Conservation (phyloP, 2,888 invertebrate genomes). For the Alloplasta piceator region DNA sequence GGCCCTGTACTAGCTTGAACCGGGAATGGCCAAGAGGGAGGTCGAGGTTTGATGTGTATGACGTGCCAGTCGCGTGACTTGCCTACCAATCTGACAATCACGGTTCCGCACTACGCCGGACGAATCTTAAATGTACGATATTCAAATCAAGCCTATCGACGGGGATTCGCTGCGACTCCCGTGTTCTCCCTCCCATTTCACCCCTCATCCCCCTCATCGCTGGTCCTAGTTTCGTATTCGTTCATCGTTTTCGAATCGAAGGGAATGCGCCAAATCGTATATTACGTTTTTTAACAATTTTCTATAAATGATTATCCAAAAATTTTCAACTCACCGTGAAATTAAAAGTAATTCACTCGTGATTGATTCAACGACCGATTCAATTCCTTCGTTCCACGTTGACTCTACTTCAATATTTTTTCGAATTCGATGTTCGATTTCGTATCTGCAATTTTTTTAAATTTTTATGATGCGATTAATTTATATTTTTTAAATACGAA, state of each 20-base stretch:
- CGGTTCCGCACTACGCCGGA: constrained; percentile 79
- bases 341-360: no score
- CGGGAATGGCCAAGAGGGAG: neutral
- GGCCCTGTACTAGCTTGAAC: constrained; percentile 68
- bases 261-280: neutral
- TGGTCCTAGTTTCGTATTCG: constrained; percentile 44
- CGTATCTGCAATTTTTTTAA: no score
- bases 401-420: no score
- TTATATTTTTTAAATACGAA: no score
- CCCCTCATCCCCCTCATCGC: constrained; percentile 25
- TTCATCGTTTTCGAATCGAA: constrained; percentile 27
- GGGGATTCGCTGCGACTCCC: constrained; percentile 33
- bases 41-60: constrained; percentile 82
- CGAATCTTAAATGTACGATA: constrained; percentile 82
- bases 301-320: neutral
- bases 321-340: no score
- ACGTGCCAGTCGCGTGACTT: constrained; percentile 82
- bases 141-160: constrained; percentile 78
- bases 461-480: no score
- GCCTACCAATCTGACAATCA: constrained; percentile 82
- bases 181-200: constrained; percentile 33
- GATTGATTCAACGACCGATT: no score
- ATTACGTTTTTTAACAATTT: neutral
- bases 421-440: no score
- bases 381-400: no score